These are phyloP conservation scores for Eilema caniola DNA, from an alignment of 2,888 invertebrate genomes.

Conservation along the genomic window DNA sequence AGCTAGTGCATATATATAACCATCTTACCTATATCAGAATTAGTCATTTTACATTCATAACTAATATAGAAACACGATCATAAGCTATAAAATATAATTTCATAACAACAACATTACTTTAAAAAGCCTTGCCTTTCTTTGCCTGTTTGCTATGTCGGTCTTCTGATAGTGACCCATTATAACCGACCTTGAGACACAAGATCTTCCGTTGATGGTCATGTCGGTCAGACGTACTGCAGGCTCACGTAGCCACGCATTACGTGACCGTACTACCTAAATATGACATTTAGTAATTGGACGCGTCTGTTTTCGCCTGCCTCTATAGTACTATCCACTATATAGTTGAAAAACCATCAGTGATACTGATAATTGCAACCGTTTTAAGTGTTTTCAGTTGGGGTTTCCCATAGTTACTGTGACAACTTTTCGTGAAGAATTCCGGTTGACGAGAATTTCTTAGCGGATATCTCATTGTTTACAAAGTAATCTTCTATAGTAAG, in stretches of 20 bases:
- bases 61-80: too few relatives aligned
- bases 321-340: background rate
- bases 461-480: background rate
- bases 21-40: too few relatives aligned
- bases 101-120: too few relatives aligned
- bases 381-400: background rate
- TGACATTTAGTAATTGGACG: background rate
- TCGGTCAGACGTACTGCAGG: slow-evolving; percentile 1
- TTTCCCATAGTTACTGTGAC: too few relatives aligned
- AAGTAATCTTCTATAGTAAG: background rate
- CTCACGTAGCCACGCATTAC: background rate
- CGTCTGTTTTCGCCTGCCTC: background rate
- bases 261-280: slow-evolving; percentile 12
- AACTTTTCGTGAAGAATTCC: background rate
- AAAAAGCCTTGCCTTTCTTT: too few relatives aligned
- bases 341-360: background rate
- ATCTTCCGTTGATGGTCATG: slow-evolving; percentile 3
- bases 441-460: background rate
- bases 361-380: background rate
- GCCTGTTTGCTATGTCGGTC: background rate
- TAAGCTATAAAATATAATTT: too few relatives aligned
- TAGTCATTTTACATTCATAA: too few relatives aligned
- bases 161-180: background rate
- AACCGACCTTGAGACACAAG: slow-evolving; percentile 6
- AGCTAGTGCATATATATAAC: too few relatives aligned